These are phyloP conservation scores for Lamellibrachia columna DNA, from an alignment of 2,888 invertebrate species.

Conservation along the genomic window DNA sequence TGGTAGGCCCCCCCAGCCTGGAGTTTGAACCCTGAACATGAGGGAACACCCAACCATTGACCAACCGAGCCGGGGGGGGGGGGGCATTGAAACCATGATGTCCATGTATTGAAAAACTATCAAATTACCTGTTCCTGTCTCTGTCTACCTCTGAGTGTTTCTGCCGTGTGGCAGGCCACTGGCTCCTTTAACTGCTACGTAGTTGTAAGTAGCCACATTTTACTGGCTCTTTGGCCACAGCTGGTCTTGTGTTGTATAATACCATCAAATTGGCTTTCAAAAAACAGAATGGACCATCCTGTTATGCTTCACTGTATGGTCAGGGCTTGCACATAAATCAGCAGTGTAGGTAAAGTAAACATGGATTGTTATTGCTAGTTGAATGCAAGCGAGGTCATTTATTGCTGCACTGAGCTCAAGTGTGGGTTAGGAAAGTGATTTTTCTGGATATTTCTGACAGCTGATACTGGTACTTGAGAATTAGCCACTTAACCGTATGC, in stretches of 20 bases:
- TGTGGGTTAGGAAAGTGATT: constrained; percentile 10
- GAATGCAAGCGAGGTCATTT: background rate
- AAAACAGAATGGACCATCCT: background rate
- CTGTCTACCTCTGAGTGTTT: background rate
- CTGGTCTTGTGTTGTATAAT: background rate
- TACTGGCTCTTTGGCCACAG: background rate
- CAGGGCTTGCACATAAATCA: background rate
- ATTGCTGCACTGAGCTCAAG: background rate
- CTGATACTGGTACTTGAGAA: background rate
- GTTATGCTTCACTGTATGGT: background rate
- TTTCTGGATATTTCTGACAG: constrained; percentile 4
- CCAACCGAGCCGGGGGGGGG: background rate
- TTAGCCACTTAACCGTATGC: background rate
- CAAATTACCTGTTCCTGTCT: background rate
- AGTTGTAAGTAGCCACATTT: background rate
- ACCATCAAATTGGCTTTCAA: background rate
- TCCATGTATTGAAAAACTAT: background rate
- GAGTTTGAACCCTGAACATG: background rate
- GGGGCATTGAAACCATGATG: background rate
- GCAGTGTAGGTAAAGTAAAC: background rate
- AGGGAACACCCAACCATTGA: background rate
- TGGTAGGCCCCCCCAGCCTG: no score
- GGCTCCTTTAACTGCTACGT: background rate
- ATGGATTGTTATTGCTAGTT: background rate
- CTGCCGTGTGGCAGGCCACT: background rate